phyloP scores from a whole-genome alignment of 2,888 invertebrate species.

The Pterobdella sp. region DNA sequence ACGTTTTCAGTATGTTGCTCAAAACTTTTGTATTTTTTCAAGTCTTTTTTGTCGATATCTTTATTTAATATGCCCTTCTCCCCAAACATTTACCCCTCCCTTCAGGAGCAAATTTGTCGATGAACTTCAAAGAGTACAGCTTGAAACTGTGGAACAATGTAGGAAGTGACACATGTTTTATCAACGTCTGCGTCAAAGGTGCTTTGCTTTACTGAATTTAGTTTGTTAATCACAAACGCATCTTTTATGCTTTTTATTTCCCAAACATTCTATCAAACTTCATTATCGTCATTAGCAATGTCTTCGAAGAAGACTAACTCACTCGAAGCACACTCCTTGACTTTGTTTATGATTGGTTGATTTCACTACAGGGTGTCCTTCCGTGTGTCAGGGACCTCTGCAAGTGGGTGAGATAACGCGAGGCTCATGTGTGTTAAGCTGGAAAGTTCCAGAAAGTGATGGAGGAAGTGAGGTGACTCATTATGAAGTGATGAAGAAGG shows the following conservation, averaged over 20 bases:
- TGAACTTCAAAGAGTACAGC: neutral
- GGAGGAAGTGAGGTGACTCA: slow-evolving; percentile 16
- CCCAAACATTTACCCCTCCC: neutral
- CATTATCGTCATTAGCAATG: no score
- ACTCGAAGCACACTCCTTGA: no score
- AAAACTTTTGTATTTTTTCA: neutral
- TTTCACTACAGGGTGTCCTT: slow-evolving; percentile 9
- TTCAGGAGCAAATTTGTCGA: neutral
- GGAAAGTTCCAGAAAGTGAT: slow-evolving; percentile 20
- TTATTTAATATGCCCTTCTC: neutral
- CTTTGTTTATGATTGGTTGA: no score
- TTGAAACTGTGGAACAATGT: neutral
- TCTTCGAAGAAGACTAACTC: no score
- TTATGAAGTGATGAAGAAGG: slow-evolving; percentile 24
- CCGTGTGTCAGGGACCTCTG: slow-evolving; percentile 14
- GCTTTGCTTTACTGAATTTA: no score
- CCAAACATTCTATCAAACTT: no score
- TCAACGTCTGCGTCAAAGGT: neutral
- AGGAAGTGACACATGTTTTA: neutral
- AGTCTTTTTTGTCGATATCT: neutral
- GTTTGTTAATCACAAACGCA: no score
- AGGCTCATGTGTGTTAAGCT: slow-evolving; percentile 10
- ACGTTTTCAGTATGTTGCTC: slow-evolving; percentile 13
- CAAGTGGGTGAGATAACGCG: slow-evolving; percentile 5
- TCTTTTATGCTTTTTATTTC: no score